Evolutionary conservation across 2,888 invertebrate species (phyloP).

Genomic region (Stenurella melanura): DNA sequence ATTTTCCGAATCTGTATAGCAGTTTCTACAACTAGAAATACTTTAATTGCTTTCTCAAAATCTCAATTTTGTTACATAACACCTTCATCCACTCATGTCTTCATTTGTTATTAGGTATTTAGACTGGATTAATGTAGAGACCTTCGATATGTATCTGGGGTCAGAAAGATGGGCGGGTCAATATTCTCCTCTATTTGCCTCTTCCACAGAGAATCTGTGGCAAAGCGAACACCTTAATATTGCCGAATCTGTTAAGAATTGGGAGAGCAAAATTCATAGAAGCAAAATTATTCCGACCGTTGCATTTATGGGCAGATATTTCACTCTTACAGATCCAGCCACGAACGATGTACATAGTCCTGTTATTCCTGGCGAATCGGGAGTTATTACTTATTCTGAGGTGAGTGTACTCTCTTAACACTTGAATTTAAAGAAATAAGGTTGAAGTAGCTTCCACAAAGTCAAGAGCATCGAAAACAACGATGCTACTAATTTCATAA

Average conservation of each 20-base stretch:
- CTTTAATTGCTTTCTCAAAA: too few species aligned
- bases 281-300: constrained; percentile 82
- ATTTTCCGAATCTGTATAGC: too few species aligned
- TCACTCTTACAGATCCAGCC: constrained; percentile 74
- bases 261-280: constrained; percentile 76
- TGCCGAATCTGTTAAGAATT: constrained; percentile 61
- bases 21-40: too few species aligned
- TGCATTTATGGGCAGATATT: constrained; percentile 82
- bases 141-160: constrained; percentile 83
- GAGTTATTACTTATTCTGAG: constrained; percentile 48
- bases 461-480: too few species aligned
- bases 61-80: too few species aligned
- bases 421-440: too few species aligned
- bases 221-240: constrained; percentile 52
- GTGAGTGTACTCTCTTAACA: too few species aligned
- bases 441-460: too few species aligned
- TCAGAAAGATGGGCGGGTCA: constrained; percentile 80
- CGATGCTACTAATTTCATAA: too few species aligned
- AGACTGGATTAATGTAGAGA: constrained; percentile 82
- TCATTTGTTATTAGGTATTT: constrained; percentile 65
- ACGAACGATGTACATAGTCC: constrained; percentile 67
- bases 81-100: too few species aligned
- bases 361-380: constrained; percentile 69
- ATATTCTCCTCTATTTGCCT: constrained; percentile 79
- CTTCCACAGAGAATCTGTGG: constrained; percentile 66